phyloP scores from a whole-genome alignment of 2,797 vertebrate genomes.

The Ispidina picta region DNA sequence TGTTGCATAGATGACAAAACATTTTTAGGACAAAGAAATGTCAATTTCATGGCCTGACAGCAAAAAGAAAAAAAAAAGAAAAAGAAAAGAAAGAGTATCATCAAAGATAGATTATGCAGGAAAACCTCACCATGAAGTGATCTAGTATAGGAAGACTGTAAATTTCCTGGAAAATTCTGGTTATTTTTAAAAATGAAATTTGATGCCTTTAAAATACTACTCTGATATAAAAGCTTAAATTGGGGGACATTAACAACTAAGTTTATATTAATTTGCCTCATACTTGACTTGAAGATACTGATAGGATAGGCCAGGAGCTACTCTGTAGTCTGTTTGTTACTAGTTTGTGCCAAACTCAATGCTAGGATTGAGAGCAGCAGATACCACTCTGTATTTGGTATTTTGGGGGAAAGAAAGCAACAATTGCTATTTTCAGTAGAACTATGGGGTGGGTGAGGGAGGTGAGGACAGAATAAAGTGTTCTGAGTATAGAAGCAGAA shows the following conservation, averaged over 20 bases:
- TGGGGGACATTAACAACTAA: neutral
- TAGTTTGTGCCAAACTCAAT: neutral
- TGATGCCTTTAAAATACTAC: neutral
- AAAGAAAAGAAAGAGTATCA: neutral
- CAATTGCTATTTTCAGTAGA: neutral
- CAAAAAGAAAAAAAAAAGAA: neutral
- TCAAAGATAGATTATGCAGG: neutral
- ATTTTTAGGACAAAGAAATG: neutral
- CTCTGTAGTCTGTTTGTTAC: neutral
- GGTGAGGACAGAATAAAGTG: neutral
- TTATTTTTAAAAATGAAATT: neutral
- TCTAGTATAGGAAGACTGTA: neutral
- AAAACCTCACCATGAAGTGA: neutral
- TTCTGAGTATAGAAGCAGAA: neutral
- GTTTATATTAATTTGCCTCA: neutral
- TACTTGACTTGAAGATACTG: neutral
- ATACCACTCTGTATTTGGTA: neutral
- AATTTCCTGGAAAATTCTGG: neutral
- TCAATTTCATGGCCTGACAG: neutral
- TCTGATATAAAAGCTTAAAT: neutral
- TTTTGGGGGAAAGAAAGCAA: neutral
- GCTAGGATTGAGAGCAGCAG: neutral
- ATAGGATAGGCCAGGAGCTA: neutral
- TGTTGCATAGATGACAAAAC: neutral
- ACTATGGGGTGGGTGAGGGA: neutral